Evolutionary conservation across 2,888 invertebrate genomes (phyloP).

Genomic region (Antheraea assamensis): DNA sequence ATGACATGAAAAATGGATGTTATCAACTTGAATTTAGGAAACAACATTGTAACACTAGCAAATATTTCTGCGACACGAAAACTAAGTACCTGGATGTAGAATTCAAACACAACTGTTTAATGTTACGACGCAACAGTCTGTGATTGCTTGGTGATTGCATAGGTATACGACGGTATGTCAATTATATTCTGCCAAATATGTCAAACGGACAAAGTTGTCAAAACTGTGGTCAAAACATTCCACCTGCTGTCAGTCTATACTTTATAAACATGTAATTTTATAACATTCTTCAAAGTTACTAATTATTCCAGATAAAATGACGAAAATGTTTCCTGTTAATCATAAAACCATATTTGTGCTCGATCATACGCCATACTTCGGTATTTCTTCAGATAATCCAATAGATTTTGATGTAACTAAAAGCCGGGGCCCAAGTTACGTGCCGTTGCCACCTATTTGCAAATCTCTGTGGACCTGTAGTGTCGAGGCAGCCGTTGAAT

Average conservation of each 20-base stretch:
- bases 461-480: conserved; percentile 98
- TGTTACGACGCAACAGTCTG: no score
- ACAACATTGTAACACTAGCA: no score
- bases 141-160: no score
- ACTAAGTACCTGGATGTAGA: no score
- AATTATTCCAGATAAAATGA: background rate
- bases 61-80: no score
- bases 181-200: no score
- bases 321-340: conserved; percentile 83
- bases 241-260: background rate
- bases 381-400: conserved; percentile 90
- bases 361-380: conserved; percentile 96
- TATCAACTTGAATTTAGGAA: no score
- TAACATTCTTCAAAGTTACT: background rate
- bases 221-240: no score
- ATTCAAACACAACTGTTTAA: no score
- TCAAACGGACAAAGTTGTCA: no score
- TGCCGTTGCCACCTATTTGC: conserved; percentile 91
- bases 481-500: conserved; percentile 97
- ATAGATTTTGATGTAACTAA: conserved; percentile 92
- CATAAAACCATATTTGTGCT: conserved; percentile 98
- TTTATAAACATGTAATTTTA: conserved; percentile 1
- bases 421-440: conserved; percentile 86
- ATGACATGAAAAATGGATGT: no score
- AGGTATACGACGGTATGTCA: no score